Evolutionary conservation across 2,113 vertebrate genomes (phyloP), one percentile per base, ranked within the genome.

Genomic region (Charina bottae): DNA sequence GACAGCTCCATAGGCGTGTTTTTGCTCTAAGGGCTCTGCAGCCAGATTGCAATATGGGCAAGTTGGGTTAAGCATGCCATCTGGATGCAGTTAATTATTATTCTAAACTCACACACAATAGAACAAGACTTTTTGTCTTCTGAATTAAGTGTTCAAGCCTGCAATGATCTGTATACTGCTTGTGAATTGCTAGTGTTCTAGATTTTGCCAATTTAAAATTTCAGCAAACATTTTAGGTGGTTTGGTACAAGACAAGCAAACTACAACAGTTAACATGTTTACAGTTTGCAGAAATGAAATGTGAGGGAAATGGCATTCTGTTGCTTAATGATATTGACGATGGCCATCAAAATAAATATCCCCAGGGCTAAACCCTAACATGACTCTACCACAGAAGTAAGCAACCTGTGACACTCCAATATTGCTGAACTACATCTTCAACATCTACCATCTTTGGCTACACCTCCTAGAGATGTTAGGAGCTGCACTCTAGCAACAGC

Each of bases 81-180:
- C 86, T 89, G 68, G 86, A 83, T 92, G 87, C 21, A 84, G 91
- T 62, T 92, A 37, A 37, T 88, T 89, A 54, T 72, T 62, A 84
- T 68, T 87, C 84, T 87, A 23, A 91, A 87, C 46, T 72, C n/a
- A 91, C 55, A 55, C 53, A 85, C 58, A 85, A 19, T 1, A 68
- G 7, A 56, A 21, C 37, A 8, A 46, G 33, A 15, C 85, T 46
- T 42, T 56, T 11, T 26, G n/a, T 15, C 60, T 86, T 46, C 23
- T 17, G 54, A 83, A 58, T 28, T 89, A 7, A 68, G 64, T 37
- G 19, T 54, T 84, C 83, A 68, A 86, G 49, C 83, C 54, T 28
- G 54, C 21, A 53, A 17, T 33, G 11, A 85, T 64, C 42, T 78
- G 10, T 64, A 28, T 17, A 60, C 11, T 2, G 17, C 53, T 23